phyloP scores from a whole-genome alignment of 2,888 invertebrate genomes.

The Agriopis leucophaearia region DNA sequence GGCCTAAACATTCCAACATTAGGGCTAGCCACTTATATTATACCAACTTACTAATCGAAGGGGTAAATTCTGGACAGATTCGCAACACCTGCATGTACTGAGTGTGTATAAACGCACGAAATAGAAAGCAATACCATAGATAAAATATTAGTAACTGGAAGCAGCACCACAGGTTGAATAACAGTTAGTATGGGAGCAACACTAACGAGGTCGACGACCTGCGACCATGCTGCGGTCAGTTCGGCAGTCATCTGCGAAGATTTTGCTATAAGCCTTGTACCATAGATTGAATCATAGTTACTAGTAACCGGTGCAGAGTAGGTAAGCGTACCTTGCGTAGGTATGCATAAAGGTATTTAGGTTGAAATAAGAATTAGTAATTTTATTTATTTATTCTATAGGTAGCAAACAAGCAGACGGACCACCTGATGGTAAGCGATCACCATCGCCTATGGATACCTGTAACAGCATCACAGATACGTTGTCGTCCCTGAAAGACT shows the following conservation, averaged over 20 bases:
- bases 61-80: not conserved
- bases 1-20: no score
- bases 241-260: slow-evolving; percentile 44
- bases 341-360: no score
- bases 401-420: no score
- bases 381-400: no score
- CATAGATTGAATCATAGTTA: not conserved
- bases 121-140: slow-evolving; percentile 68
- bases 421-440: no score
- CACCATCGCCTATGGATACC: no score
- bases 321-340: no score
- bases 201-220: slow-evolving; percentile 60
- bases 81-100: slow-evolving; percentile 14
- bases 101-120: slow-evolving; percentile 58
- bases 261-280: slow-evolving; percentile 27
- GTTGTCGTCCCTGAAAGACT: no score
- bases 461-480: no score
- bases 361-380: no score
- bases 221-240: slow-evolving; percentile 47
- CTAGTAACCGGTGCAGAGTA: not conserved
- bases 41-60: no score
- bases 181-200: slow-evolving; percentile 1
- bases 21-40: no score
- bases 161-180: not conserved
- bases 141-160: not conserved